Percentiles rank a stretch among this genome's conserved stretches.
Evolutionary conservation across 2,888 invertebrate genomes (phyloP).

Genomic region (Poecilobothrus nobilitatus): DNA sequence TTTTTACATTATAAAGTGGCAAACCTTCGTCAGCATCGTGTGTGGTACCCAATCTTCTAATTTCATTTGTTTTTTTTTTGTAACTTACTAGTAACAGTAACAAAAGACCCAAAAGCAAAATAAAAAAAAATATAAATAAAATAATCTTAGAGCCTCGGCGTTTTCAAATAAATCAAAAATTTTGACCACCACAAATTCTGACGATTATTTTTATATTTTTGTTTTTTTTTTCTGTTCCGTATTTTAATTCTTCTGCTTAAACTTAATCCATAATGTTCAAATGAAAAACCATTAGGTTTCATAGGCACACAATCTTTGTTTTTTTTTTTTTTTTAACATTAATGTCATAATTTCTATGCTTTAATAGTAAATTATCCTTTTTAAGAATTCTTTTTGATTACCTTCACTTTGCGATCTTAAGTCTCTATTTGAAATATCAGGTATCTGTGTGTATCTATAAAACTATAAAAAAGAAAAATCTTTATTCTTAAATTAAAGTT

Average conservation of each 20-base stretch:
- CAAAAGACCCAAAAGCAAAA: too few species aligned
- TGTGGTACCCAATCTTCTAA: too few species aligned
- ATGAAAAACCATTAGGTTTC: neutral
- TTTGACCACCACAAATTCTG: neutral
- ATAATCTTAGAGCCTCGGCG: neutral
- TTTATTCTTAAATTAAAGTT: neutral
- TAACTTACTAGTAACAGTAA: too few species aligned
- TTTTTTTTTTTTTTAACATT: neutral
- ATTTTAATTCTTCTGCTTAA: neutral
- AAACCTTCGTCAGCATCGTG: too few species aligned
- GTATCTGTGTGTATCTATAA: too few species aligned
- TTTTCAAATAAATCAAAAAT: conserved; percentile 1
- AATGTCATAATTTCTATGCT: conserved; percentile 1
- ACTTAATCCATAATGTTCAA: conserved; percentile 2
- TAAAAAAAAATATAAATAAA: too few species aligned
- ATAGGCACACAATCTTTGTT: neutral
- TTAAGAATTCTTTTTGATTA: neutral
- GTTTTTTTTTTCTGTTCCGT: neutral
- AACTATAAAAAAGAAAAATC: too few species aligned
- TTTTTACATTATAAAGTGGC: too few species aligned
- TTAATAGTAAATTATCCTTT: neutral
- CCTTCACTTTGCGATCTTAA: too few species aligned
- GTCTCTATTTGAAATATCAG: too few species aligned
- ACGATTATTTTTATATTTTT: neutral
- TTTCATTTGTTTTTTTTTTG: too few species aligned